Conservation (phyloP, 2,797 vertebrate genomes). For the Arnoldichthys spilopterus region DNA sequence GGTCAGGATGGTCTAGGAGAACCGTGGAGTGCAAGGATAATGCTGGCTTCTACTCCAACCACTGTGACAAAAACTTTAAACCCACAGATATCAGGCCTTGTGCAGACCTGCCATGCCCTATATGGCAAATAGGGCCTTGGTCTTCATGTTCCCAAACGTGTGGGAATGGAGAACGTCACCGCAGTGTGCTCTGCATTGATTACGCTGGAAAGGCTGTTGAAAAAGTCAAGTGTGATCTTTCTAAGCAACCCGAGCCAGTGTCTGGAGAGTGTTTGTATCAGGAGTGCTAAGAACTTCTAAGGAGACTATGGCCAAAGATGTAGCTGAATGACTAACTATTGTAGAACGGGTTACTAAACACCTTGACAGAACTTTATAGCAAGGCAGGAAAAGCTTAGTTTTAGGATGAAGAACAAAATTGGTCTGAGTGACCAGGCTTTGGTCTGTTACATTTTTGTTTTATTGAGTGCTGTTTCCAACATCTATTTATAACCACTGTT, state of each 20-base stretch:
- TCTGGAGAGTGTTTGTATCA: slow-evolving; percentile 73
- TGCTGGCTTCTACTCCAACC: slow-evolving; percentile 78
- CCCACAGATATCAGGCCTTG: slow-evolving; percentile 88
- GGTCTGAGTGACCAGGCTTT: slow-evolving; percentile 14
- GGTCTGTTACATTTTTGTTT: slow-evolving; percentile 16
- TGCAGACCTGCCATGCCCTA: slow-evolving; percentile 85
- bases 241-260: slow-evolving; percentile 71
- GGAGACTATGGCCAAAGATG: not conserved
- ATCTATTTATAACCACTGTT: slow-evolving; percentile 74
- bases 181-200: slow-evolving; percentile 81
- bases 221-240: slow-evolving; percentile 76
- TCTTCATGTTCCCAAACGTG: slow-evolving; percentile 85
- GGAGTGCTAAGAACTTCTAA: slow-evolving; percentile 75
- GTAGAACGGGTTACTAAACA: slow-evolving; percentile 38
- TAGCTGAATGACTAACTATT: not conserved
- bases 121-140: slow-evolving; percentile 87
- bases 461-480: slow-evolving; percentile 15
- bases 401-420: slow-evolving; percentile 34
- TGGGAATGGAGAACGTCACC: slow-evolving; percentile 78
- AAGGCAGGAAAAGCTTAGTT: slow-evolving; percentile 58
- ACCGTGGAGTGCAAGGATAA: slow-evolving; percentile 86
- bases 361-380: slow-evolving; percentile 60
- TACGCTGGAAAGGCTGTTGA: slow-evolving; percentile 78
- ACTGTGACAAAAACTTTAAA: slow-evolving; percentile 84
- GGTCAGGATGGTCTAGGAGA: slow-evolving; percentile 90